Evolutionary conservation across 2,797 vertebrate species (phyloP), one percentile per base, ranked within the genome.

Genomic region (Clamator glandarius): DNA sequence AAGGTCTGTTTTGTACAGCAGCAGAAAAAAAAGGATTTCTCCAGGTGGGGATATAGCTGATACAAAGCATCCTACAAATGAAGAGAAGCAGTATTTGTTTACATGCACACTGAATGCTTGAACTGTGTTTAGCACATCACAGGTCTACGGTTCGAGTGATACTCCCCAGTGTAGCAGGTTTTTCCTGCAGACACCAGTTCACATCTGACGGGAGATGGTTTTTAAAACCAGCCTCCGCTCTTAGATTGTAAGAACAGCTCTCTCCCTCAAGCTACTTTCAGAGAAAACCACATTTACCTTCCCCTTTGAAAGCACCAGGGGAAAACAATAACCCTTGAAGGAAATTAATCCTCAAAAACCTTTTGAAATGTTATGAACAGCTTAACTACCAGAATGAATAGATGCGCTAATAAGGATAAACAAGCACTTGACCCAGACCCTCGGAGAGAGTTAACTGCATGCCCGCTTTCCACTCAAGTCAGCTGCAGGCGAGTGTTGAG

Each of bases 121-220:
- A 94, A 94, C 87, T 81, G 82, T 41, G 58, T 84, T 95, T 89
- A 95, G 87, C 93, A 91, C 87, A 91, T 87, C 84, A 92, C n/a
- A 94, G 48, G 18, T 50, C 62, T 78, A n/a, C 0, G 1, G 52
- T 82, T 91, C 83, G 62, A 92, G 62, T 1, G 1, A 54, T 64
- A 58, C 44, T 96, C 89, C 94, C 76, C 58, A 66, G 87, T 55
- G 89, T 52, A 86, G 74, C 55, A 89, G 39, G 31, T n/a, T 87
- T 69, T 78, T 96, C 68, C 90, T 63, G 67, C 79, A 88, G 91
- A 88, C 67, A 92, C 66, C 55, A 78, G 82, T 73, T 94, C 76
- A 74, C 68, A 87, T 88, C 89, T 88, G 79, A 88, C 86, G 82
- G 79, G 87, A 96, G 39, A 78, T 25, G 0, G 3, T 70, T 93